These are phyloP conservation scores for Craniophora ligustri DNA, from an alignment of 2,888 invertebrate species.

Conservation along the genomic window DNA sequence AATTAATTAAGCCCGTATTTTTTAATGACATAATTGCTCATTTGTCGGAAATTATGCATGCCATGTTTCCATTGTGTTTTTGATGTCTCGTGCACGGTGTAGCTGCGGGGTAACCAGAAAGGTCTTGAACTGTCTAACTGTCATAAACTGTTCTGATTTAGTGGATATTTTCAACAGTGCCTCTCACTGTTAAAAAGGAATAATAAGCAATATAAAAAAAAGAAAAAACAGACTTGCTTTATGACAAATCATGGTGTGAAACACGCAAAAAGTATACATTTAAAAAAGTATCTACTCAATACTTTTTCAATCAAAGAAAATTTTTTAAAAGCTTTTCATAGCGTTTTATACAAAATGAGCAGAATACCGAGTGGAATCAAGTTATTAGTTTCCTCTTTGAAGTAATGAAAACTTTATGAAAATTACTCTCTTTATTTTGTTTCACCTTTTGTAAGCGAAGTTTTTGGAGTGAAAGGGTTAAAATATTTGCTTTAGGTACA, in stretches of 20 bases:
- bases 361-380: neutral
- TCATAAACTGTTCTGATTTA: too few relatives aligned
- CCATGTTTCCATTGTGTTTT: neutral
- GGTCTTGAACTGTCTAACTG: conserved; percentile 9
- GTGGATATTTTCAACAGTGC: too few relatives aligned
- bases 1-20: conserved; percentile 16
- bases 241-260: neutral
- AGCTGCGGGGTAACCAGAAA: conserved; percentile 8
- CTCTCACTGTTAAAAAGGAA: too few relatives aligned
- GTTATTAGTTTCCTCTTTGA: conserved; percentile 16
- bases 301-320: neutral
- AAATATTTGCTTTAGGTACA: neutral
- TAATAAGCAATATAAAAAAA: too few relatives aligned
- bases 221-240: neutral
- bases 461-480: neutral
- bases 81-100: neutral
- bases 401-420: conserved; percentile 16
- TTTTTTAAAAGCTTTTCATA: neutral
- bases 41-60: conserved; percentile 16
- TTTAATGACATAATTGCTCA: conserved; percentile 14
- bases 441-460: neutral
- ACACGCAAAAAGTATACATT: neutral
- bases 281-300: too few relatives aligned
- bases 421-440: neutral
- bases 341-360: neutral